Percentiles rank a stretch among this genome's conserved stretches.
Conservation (phyloP, 1,140 invertebrate species). For the Penaeus vannamei region DNA sequence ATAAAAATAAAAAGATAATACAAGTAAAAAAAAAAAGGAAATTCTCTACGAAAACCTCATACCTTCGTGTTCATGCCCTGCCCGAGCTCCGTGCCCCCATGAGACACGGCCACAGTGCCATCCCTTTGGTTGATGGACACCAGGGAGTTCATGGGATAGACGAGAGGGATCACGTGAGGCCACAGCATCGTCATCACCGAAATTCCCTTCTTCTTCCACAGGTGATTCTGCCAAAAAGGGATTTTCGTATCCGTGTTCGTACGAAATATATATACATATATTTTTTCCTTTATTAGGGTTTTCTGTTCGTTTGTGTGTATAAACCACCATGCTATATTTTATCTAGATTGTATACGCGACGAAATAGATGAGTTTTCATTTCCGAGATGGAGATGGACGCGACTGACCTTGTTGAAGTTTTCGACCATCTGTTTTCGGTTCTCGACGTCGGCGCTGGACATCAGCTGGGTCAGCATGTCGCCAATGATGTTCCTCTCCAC, state of each 20-base stretch:
- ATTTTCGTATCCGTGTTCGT: not conserved
- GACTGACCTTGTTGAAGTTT: slow-evolving; percentile 70
- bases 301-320: too few species aligned
- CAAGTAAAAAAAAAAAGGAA: not conserved
- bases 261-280: too few species aligned
- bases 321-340: too few species aligned
- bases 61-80: slow-evolving; percentile 80
- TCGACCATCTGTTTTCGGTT: slow-evolving; percentile 21
- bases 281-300: too few species aligned
- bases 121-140: slow-evolving; percentile 77
- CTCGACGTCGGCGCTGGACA: slow-evolving; percentile 50
- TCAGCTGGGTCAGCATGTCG: slow-evolving; percentile 68
- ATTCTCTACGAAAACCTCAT: not conserved
- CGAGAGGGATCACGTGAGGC: slow-evolving; percentile 67
- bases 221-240: slow-evolving; percentile 68
- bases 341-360: too few species aligned
- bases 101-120: slow-evolving; percentile 76
- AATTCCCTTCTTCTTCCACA: slow-evolving; percentile 76
- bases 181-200: slow-evolving; percentile 72
- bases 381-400: not conserved
- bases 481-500: slow-evolving; percentile 49
- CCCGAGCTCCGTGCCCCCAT: slow-evolving; percentile 81
- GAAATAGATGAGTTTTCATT: too few species aligned
- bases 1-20: not conserved
- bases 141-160: slow-evolving; percentile 71